Evolutionary conservation across 2,888 invertebrate genomes (phyloP).

Genomic region (Allolobophora icterica): DNA sequence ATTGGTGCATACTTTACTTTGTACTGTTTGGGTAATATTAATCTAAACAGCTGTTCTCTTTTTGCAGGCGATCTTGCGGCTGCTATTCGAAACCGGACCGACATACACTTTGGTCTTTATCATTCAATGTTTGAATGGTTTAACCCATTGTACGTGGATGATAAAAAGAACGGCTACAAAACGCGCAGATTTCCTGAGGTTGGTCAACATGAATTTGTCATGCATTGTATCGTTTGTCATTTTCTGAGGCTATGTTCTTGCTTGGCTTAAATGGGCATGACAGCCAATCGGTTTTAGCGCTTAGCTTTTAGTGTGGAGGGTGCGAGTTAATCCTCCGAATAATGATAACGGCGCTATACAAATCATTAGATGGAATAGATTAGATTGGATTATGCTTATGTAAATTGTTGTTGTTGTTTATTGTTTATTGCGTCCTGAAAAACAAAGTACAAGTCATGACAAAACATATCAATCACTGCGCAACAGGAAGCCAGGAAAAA

Average conservation of each 20-base stretch:
- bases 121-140: slow-evolving; percentile 65
- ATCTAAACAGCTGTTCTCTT: neutral
- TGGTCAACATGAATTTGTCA: neutral
- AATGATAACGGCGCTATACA: too few species aligned
- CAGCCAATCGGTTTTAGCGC: too few species aligned
- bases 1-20: neutral
- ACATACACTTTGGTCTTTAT: slow-evolving; percentile 69
- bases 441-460: too few species aligned
- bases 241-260: neutral
- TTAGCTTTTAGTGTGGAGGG: too few species aligned
- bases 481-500: too few species aligned
- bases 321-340: too few species aligned
- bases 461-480: too few species aligned
- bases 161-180: slow-evolving; percentile 50
- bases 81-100: slow-evolving; percentile 53
- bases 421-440: too few species aligned
- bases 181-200: slow-evolving; percentile 49
- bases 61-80: slow-evolving; percentile 56
- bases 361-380: too few species aligned
- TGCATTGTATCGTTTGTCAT: neutral
- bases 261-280: neutral
- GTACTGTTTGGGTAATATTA: neutral
- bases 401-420: too few species aligned
- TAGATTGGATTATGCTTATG: too few species aligned
- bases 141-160: slow-evolving; percentile 62